Conservation (phyloP, 2,888 invertebrate genomes). For the Fabriciana adippe region DNA sequence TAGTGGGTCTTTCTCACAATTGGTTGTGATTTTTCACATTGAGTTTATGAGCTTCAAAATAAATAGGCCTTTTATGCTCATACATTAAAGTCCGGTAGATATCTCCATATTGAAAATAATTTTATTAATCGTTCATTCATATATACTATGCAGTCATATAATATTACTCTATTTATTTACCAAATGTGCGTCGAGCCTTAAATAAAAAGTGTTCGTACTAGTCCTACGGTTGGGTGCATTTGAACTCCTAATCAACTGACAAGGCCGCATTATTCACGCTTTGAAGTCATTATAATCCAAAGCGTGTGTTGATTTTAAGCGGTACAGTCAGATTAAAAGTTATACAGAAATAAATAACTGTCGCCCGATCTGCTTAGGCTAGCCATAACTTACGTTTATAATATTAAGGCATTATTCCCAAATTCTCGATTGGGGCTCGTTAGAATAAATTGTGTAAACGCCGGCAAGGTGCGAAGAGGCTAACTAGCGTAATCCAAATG, state of each 20-base stretch:
- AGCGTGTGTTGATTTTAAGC: conserved; percentile 38
- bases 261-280: conserved; percentile 40
- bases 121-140: too few species aligned
- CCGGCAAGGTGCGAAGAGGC: conserved; percentile 79
- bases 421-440: conserved; percentile 67
- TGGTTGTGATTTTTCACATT: too few species aligned
- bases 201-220: conserved; percentile 29
- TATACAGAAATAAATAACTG: conserved; percentile 61
- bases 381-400: conserved; percentile 73
- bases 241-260: conserved; percentile 41
- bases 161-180: not conserved
- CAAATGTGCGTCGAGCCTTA: not conserved
- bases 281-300: conserved; percentile 29
- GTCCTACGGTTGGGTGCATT: conserved; percentile 37
- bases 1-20: too few species aligned
- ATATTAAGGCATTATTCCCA: conserved; percentile 72
- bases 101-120: too few species aligned
- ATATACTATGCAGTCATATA: too few species aligned
- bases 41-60: too few species aligned
- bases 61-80: too few species aligned
- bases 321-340: conserved; percentile 50
- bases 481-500: conserved; percentile 80
- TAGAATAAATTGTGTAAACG: conserved; percentile 77
- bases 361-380: conserved; percentile 59
- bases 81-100: too few species aligned